These are phyloP conservation scores for Meriones psammophilus DNA, from an alignment of 2,797 vertebrate species.

Conservation along the genomic window DNA sequence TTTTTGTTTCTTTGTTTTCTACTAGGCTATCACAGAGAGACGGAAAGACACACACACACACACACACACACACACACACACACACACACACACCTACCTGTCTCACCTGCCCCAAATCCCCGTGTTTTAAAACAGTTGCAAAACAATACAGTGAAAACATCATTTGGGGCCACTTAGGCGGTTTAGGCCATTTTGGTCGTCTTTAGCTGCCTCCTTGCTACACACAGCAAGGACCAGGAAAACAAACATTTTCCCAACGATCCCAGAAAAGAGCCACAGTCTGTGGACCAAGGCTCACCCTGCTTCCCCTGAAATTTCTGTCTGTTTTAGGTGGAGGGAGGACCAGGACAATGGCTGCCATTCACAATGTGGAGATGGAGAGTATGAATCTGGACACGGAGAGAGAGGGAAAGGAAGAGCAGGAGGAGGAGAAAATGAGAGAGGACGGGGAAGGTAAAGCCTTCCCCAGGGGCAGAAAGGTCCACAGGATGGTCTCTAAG, in stretches of 20 bases:
- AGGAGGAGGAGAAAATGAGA: conserved; percentile 71
- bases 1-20: not conserved
- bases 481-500: conserved; percentile 90
- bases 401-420: conserved; percentile 51
- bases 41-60: too few relatives aligned
- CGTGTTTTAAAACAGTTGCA: not conserved
- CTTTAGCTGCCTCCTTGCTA: not conserved
- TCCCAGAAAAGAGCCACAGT: not conserved
- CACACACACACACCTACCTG: not conserved
- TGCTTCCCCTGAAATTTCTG: not conserved
- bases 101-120: too few relatives aligned
- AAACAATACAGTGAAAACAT: conserved; percentile 5
- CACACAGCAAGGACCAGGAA: not conserved
- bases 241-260: not conserved
- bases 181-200: not conserved
- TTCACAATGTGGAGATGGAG: conserved; percentile 59
- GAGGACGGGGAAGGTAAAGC: not conserved
- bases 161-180: not conserved
- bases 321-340: conserved; percentile 46
- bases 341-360: conserved; percentile 64
- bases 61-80: too few relatives aligned
- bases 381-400: conserved; percentile 57
- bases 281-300: not conserved
- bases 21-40: not conserved
- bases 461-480: conserved; percentile 86